Evolutionary conservation across 2,113 vertebrate species (phyloP).

Genomic region (Hippocampus mohnikei): DNA sequence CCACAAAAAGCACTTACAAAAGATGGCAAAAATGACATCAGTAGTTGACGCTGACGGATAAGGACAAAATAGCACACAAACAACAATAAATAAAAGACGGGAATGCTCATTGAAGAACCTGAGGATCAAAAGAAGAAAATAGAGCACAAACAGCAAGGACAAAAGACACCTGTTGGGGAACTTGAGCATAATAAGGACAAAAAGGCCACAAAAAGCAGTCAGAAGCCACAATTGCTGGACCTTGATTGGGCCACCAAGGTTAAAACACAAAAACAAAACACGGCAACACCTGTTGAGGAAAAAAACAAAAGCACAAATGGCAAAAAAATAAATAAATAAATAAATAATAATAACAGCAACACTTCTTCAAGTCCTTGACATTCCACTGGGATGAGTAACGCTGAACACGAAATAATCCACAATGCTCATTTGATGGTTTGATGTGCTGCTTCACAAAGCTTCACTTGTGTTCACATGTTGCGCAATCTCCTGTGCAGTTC

Average conservation of each 20-base stretch:
- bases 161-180: neutral
- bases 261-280: too few species aligned
- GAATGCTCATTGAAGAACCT: too few species aligned
- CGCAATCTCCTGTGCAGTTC: neutral
- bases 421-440: neutral
- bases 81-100: too few species aligned
- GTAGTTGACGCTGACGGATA: too few species aligned
- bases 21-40: neutral
- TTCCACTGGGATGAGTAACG: slow-evolving; percentile 41
- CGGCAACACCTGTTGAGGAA: too few species aligned
- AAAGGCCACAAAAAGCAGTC: too few species aligned
- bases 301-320: neutral
- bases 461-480: neutral
- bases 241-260: too few species aligned
- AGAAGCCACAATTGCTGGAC: too few species aligned
- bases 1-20: neutral
- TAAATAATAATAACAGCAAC: neutral
- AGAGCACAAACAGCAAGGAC: neutral
- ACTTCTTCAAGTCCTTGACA: slow-evolving; percentile 26
- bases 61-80: too few species aligned
- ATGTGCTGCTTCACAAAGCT: neutral
- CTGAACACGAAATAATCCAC: neutral
- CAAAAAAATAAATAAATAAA: neutral
- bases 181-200: too few species aligned
- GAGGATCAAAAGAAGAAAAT: neutral